phyloP scores from a whole-genome alignment of 2,888 invertebrate species.

The Drosophila subsilvestris region DNA sequence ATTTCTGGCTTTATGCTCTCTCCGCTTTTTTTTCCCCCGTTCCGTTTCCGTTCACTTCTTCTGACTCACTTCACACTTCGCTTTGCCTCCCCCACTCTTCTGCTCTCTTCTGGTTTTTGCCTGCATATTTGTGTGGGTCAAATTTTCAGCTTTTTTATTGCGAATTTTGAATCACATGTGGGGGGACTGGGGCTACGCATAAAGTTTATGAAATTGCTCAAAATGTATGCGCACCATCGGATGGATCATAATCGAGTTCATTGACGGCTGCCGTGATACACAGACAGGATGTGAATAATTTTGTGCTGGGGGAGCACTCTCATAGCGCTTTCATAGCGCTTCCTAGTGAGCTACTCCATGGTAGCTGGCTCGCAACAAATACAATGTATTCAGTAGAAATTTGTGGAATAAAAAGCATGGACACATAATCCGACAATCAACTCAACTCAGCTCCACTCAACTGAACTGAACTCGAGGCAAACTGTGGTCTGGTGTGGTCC shows the following conservation, averaged over 20 bases:
- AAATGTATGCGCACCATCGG: slow-evolving; percentile 93
- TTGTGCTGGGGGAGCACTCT: slow-evolving; percentile 88
- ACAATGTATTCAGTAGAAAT: slow-evolving; percentile 13
- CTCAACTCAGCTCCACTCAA: slow-evolving; percentile 32
- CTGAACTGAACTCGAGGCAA: slow-evolving; percentile 21
- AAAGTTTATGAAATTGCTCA: slow-evolving; percentile 88
- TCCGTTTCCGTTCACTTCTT: slow-evolving; percentile 17
- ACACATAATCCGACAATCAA: slow-evolving; percentile 63
- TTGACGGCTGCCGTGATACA: slow-evolving; percentile 92
- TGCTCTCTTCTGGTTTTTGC: not conserved
- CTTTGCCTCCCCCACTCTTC: not conserved
- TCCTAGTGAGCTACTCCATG: too few species aligned
- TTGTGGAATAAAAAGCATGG: slow-evolving; percentile 14
- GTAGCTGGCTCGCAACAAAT: not conserved
- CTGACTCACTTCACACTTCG: slow-evolving; percentile 14
- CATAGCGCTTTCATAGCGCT: slow-evolving; percentile 77
- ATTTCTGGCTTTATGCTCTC: slow-evolving; percentile 73
- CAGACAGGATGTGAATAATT: slow-evolving; percentile 98
- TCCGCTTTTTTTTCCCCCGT: slow-evolving; percentile 27
- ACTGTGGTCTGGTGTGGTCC: slow-evolving; percentile 13
- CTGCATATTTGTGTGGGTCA: slow-evolving; percentile 59
- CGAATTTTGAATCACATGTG: slow-evolving; percentile 1
- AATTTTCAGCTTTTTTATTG: slow-evolving; percentile 57
- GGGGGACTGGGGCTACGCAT: slow-evolving; percentile 18
- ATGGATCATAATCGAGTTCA: slow-evolving; percentile 96